Evolutionary conservation across 1,140 invertebrate species (phyloP).

Genomic region (Apis cerana): DNA sequence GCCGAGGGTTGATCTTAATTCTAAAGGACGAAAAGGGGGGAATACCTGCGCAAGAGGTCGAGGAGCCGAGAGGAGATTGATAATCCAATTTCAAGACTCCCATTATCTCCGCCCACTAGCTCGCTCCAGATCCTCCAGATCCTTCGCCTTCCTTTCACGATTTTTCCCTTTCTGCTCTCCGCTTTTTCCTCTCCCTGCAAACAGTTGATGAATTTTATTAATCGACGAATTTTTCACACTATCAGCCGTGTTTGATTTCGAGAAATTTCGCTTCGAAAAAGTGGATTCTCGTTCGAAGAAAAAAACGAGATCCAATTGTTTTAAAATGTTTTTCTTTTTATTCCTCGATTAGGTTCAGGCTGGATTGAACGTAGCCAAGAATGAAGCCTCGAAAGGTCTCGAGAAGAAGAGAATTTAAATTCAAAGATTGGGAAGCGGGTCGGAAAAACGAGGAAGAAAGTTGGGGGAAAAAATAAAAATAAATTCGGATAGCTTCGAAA

Average conservation of each 20-base stretch:
- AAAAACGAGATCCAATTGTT: no score
- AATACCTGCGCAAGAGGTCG: slow-evolving; percentile 53
- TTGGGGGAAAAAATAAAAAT: no score
- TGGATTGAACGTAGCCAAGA: no score
- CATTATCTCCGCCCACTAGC: slow-evolving; percentile 65
- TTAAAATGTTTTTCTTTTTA: no score
- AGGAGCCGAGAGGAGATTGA: slow-evolving; percentile 61
- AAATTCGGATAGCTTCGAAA: no score
- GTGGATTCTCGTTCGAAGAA: no score
- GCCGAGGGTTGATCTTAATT: slow-evolving; percentile 60
- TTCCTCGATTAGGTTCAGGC: no score
- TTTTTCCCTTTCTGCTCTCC: slow-evolving; percentile 46
- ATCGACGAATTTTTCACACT: no score
- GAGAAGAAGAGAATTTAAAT: no score
- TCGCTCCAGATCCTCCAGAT: slow-evolving; percentile 58
- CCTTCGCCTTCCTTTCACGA: slow-evolving; percentile 49
- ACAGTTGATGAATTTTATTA: slow-evolving; percentile 53
- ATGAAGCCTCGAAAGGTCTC: no score
- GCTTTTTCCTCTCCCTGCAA: slow-evolving; percentile 51
- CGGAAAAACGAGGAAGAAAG: no score
- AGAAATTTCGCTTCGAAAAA: slow-evolving; percentile 22
- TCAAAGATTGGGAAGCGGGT: no score
- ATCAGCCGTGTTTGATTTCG: slow-evolving; percentile 20
- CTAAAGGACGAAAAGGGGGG: slow-evolving; percentile 49
- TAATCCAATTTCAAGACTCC: slow-evolving; percentile 69